Percentiles rank a stretch among this genome's conserved stretches.
Evolutionary conservation across 1,140 invertebrate genomes (phyloP).

Genomic region (Heliconius himera): DNA sequence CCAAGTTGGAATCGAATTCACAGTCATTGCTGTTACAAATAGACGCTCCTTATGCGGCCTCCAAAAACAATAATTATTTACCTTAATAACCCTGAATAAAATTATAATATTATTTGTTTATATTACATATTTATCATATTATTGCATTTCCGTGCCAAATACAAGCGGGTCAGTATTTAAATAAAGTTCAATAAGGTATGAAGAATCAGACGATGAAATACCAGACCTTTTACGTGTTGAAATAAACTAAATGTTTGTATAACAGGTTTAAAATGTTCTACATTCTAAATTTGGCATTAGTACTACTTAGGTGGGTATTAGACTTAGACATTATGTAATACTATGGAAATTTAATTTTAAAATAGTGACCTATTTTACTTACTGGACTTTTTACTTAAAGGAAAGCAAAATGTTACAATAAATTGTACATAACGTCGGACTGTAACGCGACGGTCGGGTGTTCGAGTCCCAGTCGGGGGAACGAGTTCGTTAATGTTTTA

Average conservation of each 20-base stretch:
- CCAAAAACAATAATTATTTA: no score
- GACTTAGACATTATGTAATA: not conserved
- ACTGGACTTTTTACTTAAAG: not conserved
- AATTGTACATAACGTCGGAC: no score
- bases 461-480: no score
- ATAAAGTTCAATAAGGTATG: slow-evolving; percentile 13
- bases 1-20: no score
- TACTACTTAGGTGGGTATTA: not conserved
- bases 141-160: slow-evolving; percentile 6
- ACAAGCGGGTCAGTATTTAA: slow-evolving; percentile 15
- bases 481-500: no score
- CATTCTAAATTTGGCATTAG: slow-evolving; percentile 1
- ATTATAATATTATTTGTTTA: not conserved
- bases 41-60: no score
- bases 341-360: not conserved
- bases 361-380: not conserved
- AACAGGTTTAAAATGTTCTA: slow-evolving; percentile 11
- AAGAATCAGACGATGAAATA: slow-evolving; percentile 24
- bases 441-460: no score
- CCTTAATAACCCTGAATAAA: no score
- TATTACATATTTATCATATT: not conserved
- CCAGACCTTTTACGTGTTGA: slow-evolving; percentile 18
- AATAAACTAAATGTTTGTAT: slow-evolving; percentile 16
- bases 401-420: not conserved
- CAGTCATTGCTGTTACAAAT: no score